Conservation (phyloP, 1,140 invertebrate genomes). For the Glomeris maerens region DNA sequence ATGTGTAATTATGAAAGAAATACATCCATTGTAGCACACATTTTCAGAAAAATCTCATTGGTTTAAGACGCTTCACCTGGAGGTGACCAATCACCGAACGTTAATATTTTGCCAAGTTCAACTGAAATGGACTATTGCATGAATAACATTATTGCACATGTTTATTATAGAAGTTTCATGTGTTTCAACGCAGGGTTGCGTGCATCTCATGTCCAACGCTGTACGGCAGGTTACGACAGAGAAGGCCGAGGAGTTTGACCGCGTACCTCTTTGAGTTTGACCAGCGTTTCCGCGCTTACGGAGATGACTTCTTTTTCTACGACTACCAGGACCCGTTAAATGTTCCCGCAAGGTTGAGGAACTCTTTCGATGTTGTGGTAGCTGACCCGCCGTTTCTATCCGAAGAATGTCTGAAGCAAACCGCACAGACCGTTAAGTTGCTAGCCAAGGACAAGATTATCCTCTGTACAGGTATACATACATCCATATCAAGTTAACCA, state of each 20-base stretch:
- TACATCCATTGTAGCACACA: no score
- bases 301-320: constrained; percentile 68
- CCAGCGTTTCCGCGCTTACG: constrained; percentile 52
- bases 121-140: not conserved
- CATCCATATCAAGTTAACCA: no score
- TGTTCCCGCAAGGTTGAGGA: constrained; percentile 43
- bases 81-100: not conserved
- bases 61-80: not conserved
- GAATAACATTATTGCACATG: constrained; percentile 15
- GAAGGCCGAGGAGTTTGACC: constrained; percentile 34
- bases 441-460: constrained; percentile 66
- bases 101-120: not conserved
- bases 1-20: no score
- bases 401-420: constrained; percentile 80
- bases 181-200: constrained; percentile 55
- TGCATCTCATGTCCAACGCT: constrained; percentile 80
- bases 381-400: constrained; percentile 89
- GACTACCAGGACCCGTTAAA: constrained; percentile 71
- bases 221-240: constrained; percentile 41
- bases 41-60: no score
- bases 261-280: constrained; percentile 51
- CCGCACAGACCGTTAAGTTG: constrained; percentile 57
- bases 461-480: constrained; percentile 65
- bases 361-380: constrained; percentile 66
- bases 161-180: no score